Conservation (phyloP, 2,797 vertebrate species). For the Rhinophrynus dorsalis region DNA sequence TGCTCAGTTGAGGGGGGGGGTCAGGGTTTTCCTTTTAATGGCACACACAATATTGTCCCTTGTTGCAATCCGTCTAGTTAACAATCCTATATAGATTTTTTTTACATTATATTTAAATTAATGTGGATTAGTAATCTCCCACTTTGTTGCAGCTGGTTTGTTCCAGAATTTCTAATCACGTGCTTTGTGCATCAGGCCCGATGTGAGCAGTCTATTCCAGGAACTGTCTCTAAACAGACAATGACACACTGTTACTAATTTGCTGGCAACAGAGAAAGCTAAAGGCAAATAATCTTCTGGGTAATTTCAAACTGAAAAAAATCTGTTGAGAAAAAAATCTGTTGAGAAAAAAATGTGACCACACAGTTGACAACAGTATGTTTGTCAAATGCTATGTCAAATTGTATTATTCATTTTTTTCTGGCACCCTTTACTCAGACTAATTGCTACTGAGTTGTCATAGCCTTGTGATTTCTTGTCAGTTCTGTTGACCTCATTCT, state of each 20-base stretch:
- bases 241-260: constrained; percentile 59
- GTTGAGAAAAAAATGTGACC: constrained; percentile 57
- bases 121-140: no score
- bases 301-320: constrained; percentile 57
- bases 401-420: constrained; percentile 55
- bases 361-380: constrained; percentile 54
- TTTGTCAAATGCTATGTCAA: constrained; percentile 55
- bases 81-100: no score
- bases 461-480: constrained; percentile 57
- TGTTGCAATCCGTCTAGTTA: no score
- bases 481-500: constrained; percentile 56
- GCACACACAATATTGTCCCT: no score
- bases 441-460: constrained; percentile 60
- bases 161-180: no score
- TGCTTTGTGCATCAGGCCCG: no score
- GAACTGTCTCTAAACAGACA: constrained; percentile 56
- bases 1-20: no score
- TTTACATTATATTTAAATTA: no score
- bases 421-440: constrained; percentile 48
- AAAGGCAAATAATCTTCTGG: constrained; percentile 57
- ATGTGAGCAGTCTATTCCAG: constrained; percentile 57
- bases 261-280: constrained; percentile 54
- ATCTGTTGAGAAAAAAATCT: constrained; percentile 50
- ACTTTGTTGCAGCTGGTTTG: no score
- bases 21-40: no score